A percentile compares a stretch with the other conserved stretches of the same genome.
Conservation (phyloP, 2,797 vertebrate genomes). For the Gymnoscopelus braueri region DNA sequence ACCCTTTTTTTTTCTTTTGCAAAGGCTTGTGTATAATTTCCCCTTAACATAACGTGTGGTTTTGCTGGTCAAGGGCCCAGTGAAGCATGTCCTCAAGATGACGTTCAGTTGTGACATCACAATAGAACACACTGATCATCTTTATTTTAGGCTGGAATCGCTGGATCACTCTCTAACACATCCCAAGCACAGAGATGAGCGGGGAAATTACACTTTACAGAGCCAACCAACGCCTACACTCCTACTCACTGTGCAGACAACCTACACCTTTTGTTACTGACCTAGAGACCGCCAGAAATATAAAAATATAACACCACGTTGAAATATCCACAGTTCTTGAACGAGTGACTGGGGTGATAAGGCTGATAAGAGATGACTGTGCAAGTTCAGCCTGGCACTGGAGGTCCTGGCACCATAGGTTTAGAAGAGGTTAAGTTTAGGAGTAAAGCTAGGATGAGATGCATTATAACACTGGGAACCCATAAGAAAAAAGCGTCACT, state of each 20-base stretch:
- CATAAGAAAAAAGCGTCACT: no score
- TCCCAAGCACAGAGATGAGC: conserved; percentile 43
- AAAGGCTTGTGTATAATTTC: no score
- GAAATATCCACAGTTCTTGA: conserved; percentile 15
- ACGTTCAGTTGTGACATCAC: no score
- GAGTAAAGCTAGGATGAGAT: conserved; percentile 13
- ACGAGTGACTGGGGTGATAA: conserved; percentile 8
- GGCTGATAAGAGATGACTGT: neutral
- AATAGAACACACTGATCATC: neutral
- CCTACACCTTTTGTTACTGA: conserved; percentile 17
- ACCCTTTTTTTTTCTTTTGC: no score
- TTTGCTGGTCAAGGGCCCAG: no score
- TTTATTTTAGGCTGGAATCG: neutral
- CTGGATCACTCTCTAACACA: conserved; percentile 56
- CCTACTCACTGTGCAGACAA: conserved; percentile 17
- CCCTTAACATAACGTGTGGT: no score
- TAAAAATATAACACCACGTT: conserved; percentile 28
- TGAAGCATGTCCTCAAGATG: no score
- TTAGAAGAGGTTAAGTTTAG: conserved; percentile 11
- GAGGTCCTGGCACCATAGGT: conserved; percentile 6
- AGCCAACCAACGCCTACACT: conserved; percentile 40
- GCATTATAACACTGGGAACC: no score
- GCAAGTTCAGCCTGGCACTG: conserved; percentile 13
- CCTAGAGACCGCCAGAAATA: conserved; percentile 10
- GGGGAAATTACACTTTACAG: conserved; percentile 31